These are phyloP conservation scores for Saguinus imperator DNA, from an alignment of 2,113 vertebrate genomes.

Conservation along the genomic window DNA sequence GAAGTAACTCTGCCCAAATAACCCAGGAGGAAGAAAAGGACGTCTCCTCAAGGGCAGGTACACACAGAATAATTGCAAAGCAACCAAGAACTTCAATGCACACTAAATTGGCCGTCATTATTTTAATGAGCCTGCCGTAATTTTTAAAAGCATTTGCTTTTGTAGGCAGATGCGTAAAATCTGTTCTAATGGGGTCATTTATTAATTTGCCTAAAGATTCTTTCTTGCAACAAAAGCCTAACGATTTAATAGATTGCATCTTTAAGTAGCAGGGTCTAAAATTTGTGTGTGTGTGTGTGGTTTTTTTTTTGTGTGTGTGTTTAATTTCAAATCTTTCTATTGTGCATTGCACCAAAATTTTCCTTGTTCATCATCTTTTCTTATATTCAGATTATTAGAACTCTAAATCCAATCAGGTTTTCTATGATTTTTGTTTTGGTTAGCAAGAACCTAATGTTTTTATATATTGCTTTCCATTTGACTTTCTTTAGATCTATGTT, in stretches of 20 bases:
- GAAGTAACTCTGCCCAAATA: not conserved
- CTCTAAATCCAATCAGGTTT: not conserved
- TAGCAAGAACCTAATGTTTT: not conserved
- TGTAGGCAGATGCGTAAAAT: constrained; percentile 34
- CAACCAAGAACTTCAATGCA: not conserved
- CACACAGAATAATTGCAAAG: not conserved
- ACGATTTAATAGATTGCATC: not conserved
- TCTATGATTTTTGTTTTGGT: not conserved
- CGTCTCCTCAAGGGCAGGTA: not conserved
- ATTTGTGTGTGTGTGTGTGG: not conserved
- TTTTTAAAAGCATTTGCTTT: constrained; percentile 53
- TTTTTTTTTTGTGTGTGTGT: too few relatives aligned
- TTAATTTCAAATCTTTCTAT: not conserved
- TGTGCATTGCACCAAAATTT: not conserved
- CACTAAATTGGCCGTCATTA: not conserved
- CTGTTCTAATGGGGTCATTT: constrained; percentile 39
- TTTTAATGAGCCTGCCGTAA: constrained; percentile 63
- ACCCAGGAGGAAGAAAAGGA: constrained; percentile 26
- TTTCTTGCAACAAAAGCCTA: not conserved
- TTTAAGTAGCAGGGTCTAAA: constrained; percentile 9
- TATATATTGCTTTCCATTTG: not conserved
- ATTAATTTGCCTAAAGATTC: constrained; percentile 45
- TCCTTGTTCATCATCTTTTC: not conserved
- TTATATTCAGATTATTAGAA: not conserved
- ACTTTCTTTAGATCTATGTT: not conserved